Evolutionary conservation across 2,888 invertebrate genomes (phyloP).

Genomic region (Agriopis marginaria): DNA sequence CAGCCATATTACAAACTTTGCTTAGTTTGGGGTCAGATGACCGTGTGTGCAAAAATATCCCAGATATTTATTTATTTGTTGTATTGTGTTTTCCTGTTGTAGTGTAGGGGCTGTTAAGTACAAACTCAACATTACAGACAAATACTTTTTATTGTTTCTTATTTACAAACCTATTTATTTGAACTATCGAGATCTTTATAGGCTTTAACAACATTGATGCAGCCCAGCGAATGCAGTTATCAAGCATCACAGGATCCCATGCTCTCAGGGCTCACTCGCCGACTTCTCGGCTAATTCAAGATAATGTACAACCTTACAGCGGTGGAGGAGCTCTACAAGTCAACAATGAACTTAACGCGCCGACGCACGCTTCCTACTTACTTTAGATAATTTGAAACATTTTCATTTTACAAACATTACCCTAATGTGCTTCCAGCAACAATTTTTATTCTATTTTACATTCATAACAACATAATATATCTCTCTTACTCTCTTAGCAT

Average conservation of each 20-base stretch:
- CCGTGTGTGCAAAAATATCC: no score
- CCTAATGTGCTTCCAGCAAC: slow-evolving; percentile 47
- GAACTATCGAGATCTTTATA: slow-evolving; percentile 50
- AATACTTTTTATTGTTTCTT: slow-evolving; percentile 48
- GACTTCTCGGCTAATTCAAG: slow-evolving; percentile 33
- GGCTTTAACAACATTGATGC: slow-evolving; percentile 39
- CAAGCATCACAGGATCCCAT: slow-evolving; percentile 38
- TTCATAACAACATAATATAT: slow-evolving; percentile 50
- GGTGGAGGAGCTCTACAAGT: slow-evolving; percentile 34
- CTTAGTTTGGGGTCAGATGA: no score
- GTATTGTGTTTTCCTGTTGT: not conserved
- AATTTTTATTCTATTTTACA: slow-evolving; percentile 37
- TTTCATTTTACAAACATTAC: slow-evolving; percentile 54
- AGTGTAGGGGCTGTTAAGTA: slow-evolving; percentile 19
- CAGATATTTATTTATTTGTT: not conserved
- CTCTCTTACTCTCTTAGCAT: slow-evolving; percentile 50
- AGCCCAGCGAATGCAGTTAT: slow-evolving; percentile 38
- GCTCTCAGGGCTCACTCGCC: slow-evolving; percentile 22
- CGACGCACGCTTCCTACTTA: slow-evolving; percentile 43
- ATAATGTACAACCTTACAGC: slow-evolving; percentile 31
- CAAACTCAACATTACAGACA: slow-evolving; percentile 44
- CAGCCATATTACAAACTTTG: no score
- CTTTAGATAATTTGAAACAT: slow-evolving; percentile 52
- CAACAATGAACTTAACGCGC: slow-evolving; percentile 41
- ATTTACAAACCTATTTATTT: slow-evolving; percentile 50